Evolutionary conservation across 2,888 invertebrate genomes (phyloP), one percentile per base, ranked within the genome.

Genomic region (Zhuqinia jingwanae): DNA sequence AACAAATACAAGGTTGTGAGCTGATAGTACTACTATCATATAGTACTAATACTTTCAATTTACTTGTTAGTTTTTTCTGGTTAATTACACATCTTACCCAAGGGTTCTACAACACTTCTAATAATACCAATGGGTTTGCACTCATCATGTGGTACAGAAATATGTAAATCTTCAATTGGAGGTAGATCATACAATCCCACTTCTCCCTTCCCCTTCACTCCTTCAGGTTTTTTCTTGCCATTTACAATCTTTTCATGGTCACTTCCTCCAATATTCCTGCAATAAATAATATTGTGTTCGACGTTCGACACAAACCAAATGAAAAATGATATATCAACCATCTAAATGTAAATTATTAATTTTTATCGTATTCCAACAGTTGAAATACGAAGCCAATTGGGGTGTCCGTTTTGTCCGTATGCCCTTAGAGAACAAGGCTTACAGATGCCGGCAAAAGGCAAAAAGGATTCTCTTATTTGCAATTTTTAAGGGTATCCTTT

Each of bases 151-250:
- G 95, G 95, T n/a, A 97, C 95, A 82, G 95, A 95, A 88, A 97
- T 96, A 90, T 95, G 94, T 30, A 97, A 93, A 91, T 97, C 96
- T 92, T 97, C 95, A 84, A 97, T 96, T 0, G 96, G 96, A 0
- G 97, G 97, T 85, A 97, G 93, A 91, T 96, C 95, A 84, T 95
- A 95, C 5, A 96, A 92, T 1, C 92, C 92, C 20, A 95, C 91
- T 91, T 96, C 95, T 20, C 94, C 95, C 86, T 93, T 93, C 0
- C 91, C 91, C 92, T 92, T 20, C 91, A 92, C 65, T 13, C 78
- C 73, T 11, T 85, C 84, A 1, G 36, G 68, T 17, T 70, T 68
- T 36, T 80, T 82, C 27, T 56, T 75, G 17, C 17, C 10, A 3
- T 42, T 65, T 2, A 6, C 42, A 6, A 17, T 1, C 36, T 65